Conservation (phyloP, 2,113 vertebrate species). For the Actenoides lindsayi region DNA sequence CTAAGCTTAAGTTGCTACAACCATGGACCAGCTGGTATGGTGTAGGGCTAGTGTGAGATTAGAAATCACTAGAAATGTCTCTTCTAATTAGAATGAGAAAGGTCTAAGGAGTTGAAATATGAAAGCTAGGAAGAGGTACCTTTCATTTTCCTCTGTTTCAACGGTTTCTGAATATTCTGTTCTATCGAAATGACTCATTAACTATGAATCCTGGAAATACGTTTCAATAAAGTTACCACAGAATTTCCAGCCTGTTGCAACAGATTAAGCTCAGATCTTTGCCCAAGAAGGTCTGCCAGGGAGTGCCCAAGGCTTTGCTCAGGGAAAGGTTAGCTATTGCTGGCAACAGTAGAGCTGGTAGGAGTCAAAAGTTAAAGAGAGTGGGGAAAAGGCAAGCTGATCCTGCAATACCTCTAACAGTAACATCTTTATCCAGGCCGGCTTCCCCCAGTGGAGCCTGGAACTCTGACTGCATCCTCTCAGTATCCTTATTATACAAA, state of each 20-base stretch:
- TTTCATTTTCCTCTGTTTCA: neutral
- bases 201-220: neutral
- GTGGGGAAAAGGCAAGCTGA: neutral
- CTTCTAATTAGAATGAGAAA: neutral
- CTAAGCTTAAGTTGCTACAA: neutral
- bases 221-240: neutral
- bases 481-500: neutral
- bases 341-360: neutral
- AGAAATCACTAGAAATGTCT: neutral
- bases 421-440: neutral
- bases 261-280: neutral
- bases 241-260: neutral
- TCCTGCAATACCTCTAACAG: neutral
- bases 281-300: neutral
- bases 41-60: neutral
- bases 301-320: neutral
- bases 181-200: neutral
- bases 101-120: neutral
- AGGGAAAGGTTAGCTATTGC: neutral
- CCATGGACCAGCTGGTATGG: neutral
- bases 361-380: neutral
- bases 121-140: neutral
- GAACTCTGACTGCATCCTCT: neutral
- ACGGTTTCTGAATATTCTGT: neutral
- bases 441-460: neutral